Conservation (phyloP, 2,888 invertebrate genomes). For the Aspidiotus destructor region DNA sequence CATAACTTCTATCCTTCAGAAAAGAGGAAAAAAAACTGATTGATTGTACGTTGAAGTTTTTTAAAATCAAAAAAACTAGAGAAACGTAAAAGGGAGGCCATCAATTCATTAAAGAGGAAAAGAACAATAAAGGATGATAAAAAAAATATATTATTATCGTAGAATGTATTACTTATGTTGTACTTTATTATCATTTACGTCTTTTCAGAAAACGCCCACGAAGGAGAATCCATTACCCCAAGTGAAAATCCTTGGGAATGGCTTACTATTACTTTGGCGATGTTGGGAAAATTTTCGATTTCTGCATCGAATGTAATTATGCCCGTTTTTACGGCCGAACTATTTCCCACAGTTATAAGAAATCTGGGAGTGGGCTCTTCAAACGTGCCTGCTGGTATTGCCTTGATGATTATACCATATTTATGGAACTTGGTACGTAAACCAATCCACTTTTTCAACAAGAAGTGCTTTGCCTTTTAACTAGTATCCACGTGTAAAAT, state of each 20-base stretch:
- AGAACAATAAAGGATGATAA: too few relatives aligned
- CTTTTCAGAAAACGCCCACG: conserved; percentile 21
- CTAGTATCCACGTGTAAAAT: conserved; percentile 29
- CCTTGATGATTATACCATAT: conserved; percentile 66
- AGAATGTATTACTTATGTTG: too few relatives aligned
- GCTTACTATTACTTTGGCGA: conserved; percentile 61
- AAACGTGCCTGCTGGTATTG: conserved; percentile 65
- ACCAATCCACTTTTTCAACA: neutral
- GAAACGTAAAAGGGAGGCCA: too few relatives aligned
- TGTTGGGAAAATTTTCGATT: conserved; percentile 71
- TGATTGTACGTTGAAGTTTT: too few relatives aligned
- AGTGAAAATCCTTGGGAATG: conserved; percentile 41
- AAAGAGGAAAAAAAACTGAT: too few relatives aligned
- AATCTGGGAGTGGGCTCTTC: conserved; percentile 64
- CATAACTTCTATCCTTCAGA: too few relatives aligned
- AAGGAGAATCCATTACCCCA: neutral
- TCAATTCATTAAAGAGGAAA: too few relatives aligned
- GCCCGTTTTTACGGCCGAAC: conserved; percentile 64
- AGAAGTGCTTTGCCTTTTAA: neutral
- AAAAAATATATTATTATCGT: too few relatives aligned
- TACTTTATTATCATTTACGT: neutral
- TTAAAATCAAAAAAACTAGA: too few relatives aligned
- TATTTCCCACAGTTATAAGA: conserved; percentile 60
- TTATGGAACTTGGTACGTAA: conserved; percentile 61
- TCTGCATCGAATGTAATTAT: conserved; percentile 68